Evolutionary conservation across 2,797 vertebrate species (phyloP), one percentile per base, ranked within the genome.

Genomic region (Sternarchorhynchus goeldii): DNA sequence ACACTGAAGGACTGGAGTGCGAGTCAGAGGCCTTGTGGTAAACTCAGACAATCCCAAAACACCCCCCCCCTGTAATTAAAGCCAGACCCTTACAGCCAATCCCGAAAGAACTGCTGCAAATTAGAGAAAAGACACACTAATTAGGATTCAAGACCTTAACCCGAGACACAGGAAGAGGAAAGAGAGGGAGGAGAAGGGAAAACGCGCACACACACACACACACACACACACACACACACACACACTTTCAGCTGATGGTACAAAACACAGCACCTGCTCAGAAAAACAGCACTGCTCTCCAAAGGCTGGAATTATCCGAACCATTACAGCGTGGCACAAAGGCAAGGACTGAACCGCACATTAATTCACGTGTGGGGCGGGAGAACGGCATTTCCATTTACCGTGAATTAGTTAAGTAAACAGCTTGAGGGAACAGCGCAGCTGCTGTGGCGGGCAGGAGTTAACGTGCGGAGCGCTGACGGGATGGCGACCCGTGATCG

Each of bases 61-160:
- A 34, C 50, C 56, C 53, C 41, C 69, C 73, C 76, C 76, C 78
- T 60, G 73, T 79, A 84, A 89, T 88, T 88, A 84, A 87, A 83
- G 65, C 83, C 82, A 87, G 85, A 79, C 83, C 70, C 81, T 80
- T 81, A 82, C 81, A 86, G 83, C 81, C 86, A 82, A 85, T 86
- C 83, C 76, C 64, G 70, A 85, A 76, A 79, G 76, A 85, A 78
- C 77, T 84, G 81, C 82, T 85, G 75, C 85, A 87, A 87, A 85
- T 88, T 79, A 85, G 81, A 80, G 73, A 85, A 85, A 79, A 50
- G 73, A 79, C 78, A 77, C 66, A 77, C 81, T 84, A 87, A 88
- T 86, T 85, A 86, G 79, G 78, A 87, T 85, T 82, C 83, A 85
- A 84, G 81, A 78, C 78, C 73, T 85, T 83, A 79, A 81, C 81